Evolutionary conservation across 2,797 vertebrate genomes (phyloP).

Genomic region (Sarcophilus harrisii): DNA sequence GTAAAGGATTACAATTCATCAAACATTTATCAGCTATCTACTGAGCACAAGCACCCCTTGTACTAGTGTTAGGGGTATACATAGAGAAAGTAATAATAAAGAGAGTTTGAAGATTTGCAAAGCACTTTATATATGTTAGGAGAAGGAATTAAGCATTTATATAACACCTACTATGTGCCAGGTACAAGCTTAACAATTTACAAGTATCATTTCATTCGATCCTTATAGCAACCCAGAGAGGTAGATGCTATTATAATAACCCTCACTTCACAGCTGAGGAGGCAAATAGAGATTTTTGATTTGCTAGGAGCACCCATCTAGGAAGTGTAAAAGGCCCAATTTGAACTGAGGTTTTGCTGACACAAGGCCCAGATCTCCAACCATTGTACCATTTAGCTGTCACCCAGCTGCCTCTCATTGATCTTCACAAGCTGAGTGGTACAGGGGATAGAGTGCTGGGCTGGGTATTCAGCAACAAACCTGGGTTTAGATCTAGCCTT

Average conservation of each 20-base stretch:
- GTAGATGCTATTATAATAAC: not conserved
- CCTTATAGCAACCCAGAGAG: not conserved
- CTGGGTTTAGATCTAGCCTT: not conserved
- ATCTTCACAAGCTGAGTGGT: not conserved
- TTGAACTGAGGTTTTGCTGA: not conserved
- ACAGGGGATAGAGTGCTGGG: not conserved
- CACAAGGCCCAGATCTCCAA: not conserved
- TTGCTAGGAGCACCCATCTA: not conserved
- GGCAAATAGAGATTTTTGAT: not conserved
- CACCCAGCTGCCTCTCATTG: not conserved
- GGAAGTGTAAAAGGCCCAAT: not conserved
- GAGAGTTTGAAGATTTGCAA: not conserved
- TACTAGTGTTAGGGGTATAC: not conserved
- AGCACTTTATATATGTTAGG: not conserved
- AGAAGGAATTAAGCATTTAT: not conserved
- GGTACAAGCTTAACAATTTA: not conserved
- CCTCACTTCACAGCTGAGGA: not conserved
- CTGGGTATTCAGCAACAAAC: not conserved
- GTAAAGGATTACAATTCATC: not conserved
- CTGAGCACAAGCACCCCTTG: not conserved
- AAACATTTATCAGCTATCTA: not conserved
- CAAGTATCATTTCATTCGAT: not conserved
- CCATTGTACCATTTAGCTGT: not conserved
- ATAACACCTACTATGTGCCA: not conserved
- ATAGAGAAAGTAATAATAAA: not conserved